Percentiles rank a stretch among this genome's conserved stretches.
Conservation (phyloP, 2,888 invertebrate species). For the Lithodes maja region DNA sequence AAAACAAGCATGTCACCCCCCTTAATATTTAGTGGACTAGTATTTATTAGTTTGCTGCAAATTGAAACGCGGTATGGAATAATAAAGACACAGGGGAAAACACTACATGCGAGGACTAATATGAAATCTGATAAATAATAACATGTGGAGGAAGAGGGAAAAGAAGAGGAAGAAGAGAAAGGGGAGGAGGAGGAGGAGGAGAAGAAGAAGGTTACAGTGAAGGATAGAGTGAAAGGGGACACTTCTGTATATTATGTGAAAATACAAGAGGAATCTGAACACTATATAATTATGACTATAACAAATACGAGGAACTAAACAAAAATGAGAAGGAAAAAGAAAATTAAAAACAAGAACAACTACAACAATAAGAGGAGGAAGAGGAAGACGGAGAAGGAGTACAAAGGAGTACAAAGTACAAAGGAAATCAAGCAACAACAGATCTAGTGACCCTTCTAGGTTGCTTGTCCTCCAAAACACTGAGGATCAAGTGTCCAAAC, state of each 20-base stretch:
- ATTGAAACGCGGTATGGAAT: too few species aligned
- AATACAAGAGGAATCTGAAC: background rate
- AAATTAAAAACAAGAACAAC: background rate
- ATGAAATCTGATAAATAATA: too few species aligned
- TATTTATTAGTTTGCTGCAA: too few species aligned
- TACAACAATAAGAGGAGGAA: background rate
- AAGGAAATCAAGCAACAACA: too few species aligned
- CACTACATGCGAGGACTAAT: too few species aligned
- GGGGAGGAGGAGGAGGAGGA: background rate
- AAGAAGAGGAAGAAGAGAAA: background rate
- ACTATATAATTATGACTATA: background rate
- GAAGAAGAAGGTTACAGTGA: background rate
- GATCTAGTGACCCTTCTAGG: too few species aligned
- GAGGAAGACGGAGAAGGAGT: background rate
- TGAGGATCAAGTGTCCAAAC: too few species aligned
- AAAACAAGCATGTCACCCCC: too few species aligned
- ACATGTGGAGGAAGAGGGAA: background rate
- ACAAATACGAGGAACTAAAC: background rate
- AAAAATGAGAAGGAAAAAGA: background rate
- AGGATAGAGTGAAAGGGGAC: background rate
- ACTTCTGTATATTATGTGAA: background rate
- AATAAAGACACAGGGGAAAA: too few species aligned
- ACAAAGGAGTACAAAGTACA: too few species aligned
- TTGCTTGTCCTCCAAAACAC: too few species aligned
- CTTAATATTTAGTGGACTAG: too few species aligned